Evolutionary conservation across 2,888 invertebrate species (phyloP).

Genomic region (Aspidiotus destructor): DNA sequence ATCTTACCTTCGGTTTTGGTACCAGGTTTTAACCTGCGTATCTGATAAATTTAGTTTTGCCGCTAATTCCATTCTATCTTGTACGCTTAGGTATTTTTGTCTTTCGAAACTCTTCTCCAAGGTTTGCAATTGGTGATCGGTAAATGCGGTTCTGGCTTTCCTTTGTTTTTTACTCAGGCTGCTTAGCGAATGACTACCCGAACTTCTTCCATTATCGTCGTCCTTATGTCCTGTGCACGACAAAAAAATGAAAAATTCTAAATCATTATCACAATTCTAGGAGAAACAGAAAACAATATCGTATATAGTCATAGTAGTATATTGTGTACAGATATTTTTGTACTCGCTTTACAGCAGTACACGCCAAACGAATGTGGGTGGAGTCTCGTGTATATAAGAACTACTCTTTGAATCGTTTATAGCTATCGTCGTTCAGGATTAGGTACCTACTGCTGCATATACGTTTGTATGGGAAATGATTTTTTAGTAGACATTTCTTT

Average conservation of each 20-base stretch:
- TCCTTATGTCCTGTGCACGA: constrained; percentile 64
- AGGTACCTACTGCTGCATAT: too few relatives aligned
- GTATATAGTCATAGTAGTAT: too few relatives aligned
- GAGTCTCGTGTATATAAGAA: too few relatives aligned
- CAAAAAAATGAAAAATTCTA: constrained; percentile 17
- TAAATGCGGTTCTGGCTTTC: constrained; percentile 96
- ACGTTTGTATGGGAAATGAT: background rate
- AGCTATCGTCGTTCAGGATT: too few relatives aligned
- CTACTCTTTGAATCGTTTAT: too few relatives aligned
- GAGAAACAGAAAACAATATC: too few relatives aligned
- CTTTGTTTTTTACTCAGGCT: constrained; percentile 72
- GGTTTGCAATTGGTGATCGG: constrained; percentile 93
- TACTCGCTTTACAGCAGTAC: too few relatives aligned
- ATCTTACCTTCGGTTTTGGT: constrained; percentile 72
- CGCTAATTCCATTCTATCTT: constrained; percentile 96
- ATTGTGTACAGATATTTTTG: too few relatives aligned
- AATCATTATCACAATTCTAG: background rate
- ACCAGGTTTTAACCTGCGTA: constrained; percentile 99
- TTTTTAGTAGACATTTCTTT: background rate
- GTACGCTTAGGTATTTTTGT: constrained; percentile 93
- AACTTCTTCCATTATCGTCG: constrained; percentile 63
- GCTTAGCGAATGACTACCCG: constrained; percentile 34
- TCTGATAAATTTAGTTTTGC: constrained; percentile 91
- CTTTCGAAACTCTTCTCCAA: constrained; percentile 93
- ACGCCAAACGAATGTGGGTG: too few relatives aligned